Conservation (phyloP, 2,888 invertebrate genomes). For the Chromoteleia sp. region DNA sequence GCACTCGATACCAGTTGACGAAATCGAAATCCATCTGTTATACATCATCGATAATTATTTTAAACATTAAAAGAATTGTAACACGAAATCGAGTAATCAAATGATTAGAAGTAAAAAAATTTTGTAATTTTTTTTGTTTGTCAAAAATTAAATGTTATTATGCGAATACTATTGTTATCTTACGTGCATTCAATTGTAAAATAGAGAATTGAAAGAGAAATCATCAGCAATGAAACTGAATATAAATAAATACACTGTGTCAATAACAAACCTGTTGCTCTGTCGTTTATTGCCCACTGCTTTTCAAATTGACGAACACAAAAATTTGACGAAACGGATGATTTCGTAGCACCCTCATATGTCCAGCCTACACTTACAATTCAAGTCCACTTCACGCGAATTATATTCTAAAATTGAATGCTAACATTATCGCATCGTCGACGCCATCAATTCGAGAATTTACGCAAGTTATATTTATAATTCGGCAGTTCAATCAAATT, state of each 20-base stretch:
- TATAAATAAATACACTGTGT: background rate
- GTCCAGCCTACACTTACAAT: slow-evolving; percentile 20
- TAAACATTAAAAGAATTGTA: background rate
- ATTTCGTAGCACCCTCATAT: slow-evolving; percentile 8
- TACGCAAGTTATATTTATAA: slow-evolving; percentile 17
- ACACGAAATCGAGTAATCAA: background rate
- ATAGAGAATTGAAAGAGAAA: background rate
- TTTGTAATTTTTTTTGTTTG: no score
- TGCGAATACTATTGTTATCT: no score
- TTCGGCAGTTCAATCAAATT: slow-evolving; percentile 46
- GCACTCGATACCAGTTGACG: slow-evolving; percentile 23
- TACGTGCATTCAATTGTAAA: background rate
- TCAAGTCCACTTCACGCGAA: slow-evolving; percentile 15
- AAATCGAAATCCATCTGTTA: slow-evolving; percentile 30
- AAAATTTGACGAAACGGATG: slow-evolving; percentile 16
- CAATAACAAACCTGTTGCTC: slow-evolving; percentile 29
- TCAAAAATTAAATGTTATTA: no score
- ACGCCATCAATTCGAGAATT: slow-evolving; percentile 20
- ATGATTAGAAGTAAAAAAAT: background rate
- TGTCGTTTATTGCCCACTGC: slow-evolving; percentile 22
- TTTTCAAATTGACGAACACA: slow-evolving; percentile 30
- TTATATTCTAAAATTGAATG: slow-evolving; percentile 40
- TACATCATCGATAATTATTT: background rate
- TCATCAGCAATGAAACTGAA: background rate
- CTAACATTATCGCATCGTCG: slow-evolving; percentile 15